phyloP scores from a whole-genome alignment of 2,113 vertebrate genomes.

The Murina feae region DNA sequence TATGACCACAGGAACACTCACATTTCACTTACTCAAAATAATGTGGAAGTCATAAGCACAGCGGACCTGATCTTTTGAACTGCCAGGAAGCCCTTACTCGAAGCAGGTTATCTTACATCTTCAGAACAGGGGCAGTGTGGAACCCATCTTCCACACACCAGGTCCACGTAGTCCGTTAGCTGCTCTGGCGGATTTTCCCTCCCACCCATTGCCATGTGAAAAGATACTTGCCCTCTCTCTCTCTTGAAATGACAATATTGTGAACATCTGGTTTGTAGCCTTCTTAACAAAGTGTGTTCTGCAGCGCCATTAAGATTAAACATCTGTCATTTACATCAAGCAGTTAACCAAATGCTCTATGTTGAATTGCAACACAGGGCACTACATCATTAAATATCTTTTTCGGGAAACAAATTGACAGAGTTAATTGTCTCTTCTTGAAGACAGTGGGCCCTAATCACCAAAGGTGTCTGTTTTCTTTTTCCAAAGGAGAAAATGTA shows the following conservation, averaged over 20 bases:
- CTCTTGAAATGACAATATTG: slow-evolving; percentile 68
- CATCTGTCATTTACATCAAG: slow-evolving; percentile 83
- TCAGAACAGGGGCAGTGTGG: background rate
- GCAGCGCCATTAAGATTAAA: slow-evolving; percentile 80
- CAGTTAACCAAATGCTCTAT: slow-evolving; percentile 72
- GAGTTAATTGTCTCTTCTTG: slow-evolving; percentile 70
- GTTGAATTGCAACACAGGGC: slow-evolving; percentile 63
- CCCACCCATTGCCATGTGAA: slow-evolving; percentile 68
- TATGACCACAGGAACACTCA: background rate
- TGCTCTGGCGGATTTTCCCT: slow-evolving; percentile 69
- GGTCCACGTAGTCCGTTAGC: slow-evolving; percentile 40
- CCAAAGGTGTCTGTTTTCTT: slow-evolving; percentile 69
- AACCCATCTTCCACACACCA: background rate
- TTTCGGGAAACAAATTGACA: slow-evolving; percentile 62
- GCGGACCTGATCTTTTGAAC: background rate
- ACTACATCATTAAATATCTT: slow-evolving; percentile 63
- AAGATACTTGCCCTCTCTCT: slow-evolving; percentile 39
- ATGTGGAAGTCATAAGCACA: background rate
- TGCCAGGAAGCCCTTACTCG: background rate
- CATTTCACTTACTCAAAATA: background rate
- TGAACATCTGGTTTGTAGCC: slow-evolving; percentile 83
- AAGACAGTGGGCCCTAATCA: slow-evolving; percentile 66
- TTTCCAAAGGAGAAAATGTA: slow-evolving; percentile 69
- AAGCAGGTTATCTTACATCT: background rate
- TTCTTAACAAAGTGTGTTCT: slow-evolving; percentile 82